These are phyloP conservation scores for Pteropus alecto DNA, from an alignment of 2,113 vertebrate species.

Conservation along the genomic window DNA sequence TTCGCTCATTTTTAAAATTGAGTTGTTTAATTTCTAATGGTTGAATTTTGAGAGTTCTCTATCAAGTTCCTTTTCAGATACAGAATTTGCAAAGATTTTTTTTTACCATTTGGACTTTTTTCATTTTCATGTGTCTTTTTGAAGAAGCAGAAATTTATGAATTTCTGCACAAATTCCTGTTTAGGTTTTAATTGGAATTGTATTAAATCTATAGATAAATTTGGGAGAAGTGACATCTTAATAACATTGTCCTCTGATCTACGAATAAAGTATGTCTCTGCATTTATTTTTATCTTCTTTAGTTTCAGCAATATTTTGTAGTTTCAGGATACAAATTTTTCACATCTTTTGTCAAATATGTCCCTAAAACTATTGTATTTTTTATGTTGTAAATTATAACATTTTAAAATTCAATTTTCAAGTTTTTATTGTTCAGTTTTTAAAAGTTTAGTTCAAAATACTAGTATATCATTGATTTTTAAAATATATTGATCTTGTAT, in stretches of 20 bases:
- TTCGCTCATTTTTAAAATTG: not conserved
- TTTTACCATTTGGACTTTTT: not conserved
- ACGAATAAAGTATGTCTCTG: not conserved
- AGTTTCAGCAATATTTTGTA: conserved; percentile 10
- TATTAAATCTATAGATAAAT: not conserved
- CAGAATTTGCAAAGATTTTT: not conserved
- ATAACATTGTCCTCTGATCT: not conserved
- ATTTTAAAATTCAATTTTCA: not conserved
- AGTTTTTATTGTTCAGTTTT: not conserved
- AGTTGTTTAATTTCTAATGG: not conserved
- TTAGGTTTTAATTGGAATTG: not conserved
- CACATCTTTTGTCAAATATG: not conserved
- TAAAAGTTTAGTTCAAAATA: not conserved
- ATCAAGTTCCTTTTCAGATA: not conserved
- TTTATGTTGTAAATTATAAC: not conserved
- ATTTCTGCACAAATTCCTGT: conserved; percentile 8
- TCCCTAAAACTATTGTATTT: not conserved
- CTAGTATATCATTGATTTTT: not conserved
- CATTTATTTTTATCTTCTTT: not conserved
- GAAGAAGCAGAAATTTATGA: not conserved
- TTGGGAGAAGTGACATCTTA: not conserved
- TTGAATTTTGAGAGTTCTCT: not conserved
- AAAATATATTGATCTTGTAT: not conserved
- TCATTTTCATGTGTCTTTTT: not conserved
- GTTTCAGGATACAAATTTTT: not conserved